Conservation (phyloP, 2,888 invertebrate species). For the Melieria picta region DNA sequence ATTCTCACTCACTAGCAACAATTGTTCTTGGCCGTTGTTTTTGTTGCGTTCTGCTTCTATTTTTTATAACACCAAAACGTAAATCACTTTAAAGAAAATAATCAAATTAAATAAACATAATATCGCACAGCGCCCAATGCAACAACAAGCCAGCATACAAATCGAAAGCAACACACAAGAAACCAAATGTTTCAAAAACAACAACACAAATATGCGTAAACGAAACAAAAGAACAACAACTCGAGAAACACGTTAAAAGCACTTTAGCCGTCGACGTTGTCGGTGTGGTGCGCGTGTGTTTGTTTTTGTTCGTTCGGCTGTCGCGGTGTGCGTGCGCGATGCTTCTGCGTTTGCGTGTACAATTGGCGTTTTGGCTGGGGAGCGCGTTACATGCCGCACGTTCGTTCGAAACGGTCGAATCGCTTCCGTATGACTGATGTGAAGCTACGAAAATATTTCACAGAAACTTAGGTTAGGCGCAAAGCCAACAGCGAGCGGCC, state of each 20-base stretch:
- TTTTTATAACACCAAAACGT: neutral
- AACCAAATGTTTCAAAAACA: neutral
- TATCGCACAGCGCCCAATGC: neutral
- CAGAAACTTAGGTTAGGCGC: conserved; percentile 10
- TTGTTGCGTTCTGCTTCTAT: too few relatives aligned
- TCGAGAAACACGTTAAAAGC: too few relatives aligned
- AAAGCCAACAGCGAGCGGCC: conserved; percentile 1
- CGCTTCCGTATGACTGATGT: conserved; percentile 54
- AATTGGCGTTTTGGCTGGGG: conserved; percentile 1
- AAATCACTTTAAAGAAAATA: conserved; percentile 20
- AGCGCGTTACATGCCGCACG: conserved; percentile 23
- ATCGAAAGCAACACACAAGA: neutral
- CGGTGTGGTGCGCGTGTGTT: conserved; percentile 12
- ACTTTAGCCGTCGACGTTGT: neutral
- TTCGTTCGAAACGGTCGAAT: conserved; percentile 44
- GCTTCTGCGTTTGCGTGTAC: conserved; percentile 11
- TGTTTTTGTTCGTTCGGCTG: conserved; percentile 16
- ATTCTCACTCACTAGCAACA: too few relatives aligned
- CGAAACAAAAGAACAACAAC: neutral
- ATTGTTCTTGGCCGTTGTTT: too few relatives aligned
- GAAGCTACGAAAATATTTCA: conserved; percentile 31
- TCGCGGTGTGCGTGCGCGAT: conserved; percentile 22
- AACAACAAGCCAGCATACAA: neutral
- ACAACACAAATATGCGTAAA: neutral
- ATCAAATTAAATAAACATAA: conserved; percentile 21